phyloP scores from a whole-genome alignment of 2,888 invertebrate genomes.

The Acleris sparsana region DNA sequence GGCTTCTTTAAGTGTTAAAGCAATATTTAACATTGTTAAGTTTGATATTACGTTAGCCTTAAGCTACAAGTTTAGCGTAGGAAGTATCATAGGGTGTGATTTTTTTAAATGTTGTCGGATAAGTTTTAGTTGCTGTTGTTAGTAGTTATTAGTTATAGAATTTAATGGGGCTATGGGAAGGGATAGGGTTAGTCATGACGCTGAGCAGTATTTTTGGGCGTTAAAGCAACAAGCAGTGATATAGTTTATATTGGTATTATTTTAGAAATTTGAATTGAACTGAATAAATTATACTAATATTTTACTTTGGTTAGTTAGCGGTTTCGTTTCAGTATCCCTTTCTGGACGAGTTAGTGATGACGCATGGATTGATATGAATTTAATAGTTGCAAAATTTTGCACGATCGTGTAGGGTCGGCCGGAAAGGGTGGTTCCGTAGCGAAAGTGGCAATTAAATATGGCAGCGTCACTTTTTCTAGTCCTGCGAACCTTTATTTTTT shows the following conservation, averaged over 20 bases:
- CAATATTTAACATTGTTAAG: constrained; percentile 74
- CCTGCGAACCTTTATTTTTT: too few relatives aligned
- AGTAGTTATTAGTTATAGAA: constrained; percentile 11
- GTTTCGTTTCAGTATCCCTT: neutral
- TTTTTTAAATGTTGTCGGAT: constrained; percentile 30
- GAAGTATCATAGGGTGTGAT: constrained; percentile 38
- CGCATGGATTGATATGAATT: too few relatives aligned
- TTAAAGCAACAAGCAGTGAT: neutral
- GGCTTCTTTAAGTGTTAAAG: constrained; percentile 60
- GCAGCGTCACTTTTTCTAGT: too few relatives aligned
- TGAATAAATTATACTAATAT: neutral
- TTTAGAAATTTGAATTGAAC: neutral
- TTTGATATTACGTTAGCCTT: constrained; percentile 60
- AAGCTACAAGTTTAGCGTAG: constrained; percentile 45
- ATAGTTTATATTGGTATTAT: neutral
- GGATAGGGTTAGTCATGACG: constrained; percentile 17
- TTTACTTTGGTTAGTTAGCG: neutral
- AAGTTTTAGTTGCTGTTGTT: constrained; percentile 34
- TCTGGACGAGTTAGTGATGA: too few relatives aligned
- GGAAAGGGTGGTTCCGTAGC: too few relatives aligned
- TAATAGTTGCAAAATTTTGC: too few relatives aligned
- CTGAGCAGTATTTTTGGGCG: constrained; percentile 10
- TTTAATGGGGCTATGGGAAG: constrained; percentile 24
- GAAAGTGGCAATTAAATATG: too few relatives aligned
- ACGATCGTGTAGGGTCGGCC: too few relatives aligned